Conservation (phyloP, 2,888 invertebrate species). For the Leptopilina drosophilae region DNA sequence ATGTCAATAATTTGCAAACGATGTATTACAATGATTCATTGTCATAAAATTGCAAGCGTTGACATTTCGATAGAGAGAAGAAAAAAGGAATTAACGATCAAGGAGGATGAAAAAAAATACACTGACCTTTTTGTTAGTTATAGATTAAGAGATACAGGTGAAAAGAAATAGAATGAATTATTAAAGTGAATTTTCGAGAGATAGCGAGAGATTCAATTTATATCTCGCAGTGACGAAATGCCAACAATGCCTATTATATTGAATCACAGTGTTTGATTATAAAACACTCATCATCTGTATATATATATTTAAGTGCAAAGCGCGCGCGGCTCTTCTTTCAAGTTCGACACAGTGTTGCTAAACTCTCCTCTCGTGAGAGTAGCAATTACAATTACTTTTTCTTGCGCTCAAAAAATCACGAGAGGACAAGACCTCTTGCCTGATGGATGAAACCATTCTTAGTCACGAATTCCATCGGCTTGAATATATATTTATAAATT, state of each 20-base stretch:
- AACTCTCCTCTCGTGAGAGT: slow-evolving; percentile 8
- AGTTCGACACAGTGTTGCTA: slow-evolving; percentile 23
- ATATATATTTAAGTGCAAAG: background rate
- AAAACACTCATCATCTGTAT: slow-evolving; percentile 4
- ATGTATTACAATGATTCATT: too few relatives aligned
- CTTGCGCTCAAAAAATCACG: slow-evolving; percentile 12
- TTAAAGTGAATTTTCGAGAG: background rate
- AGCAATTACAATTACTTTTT: slow-evolving; percentile 40
- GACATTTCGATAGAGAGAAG: too few relatives aligned
- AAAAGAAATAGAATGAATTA: background rate
- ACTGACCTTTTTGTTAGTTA: too few relatives aligned
- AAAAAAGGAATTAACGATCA: too few relatives aligned
- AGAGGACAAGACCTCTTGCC: slow-evolving; percentile 13
- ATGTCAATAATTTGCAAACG: too few relatives aligned
- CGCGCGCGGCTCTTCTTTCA: slow-evolving; percentile 37
- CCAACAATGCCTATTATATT: slow-evolving; percentile 2
- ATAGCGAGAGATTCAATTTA: background rate
- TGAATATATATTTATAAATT: background rate
- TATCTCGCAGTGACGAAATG: background rate
- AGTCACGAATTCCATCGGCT: slow-evolving; percentile 11
- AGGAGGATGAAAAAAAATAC: too few relatives aligned
- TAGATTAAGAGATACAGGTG: too few relatives aligned
- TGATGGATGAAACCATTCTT: slow-evolving; percentile 15
- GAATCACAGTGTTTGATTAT: slow-evolving; percentile 2
- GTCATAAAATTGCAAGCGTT: too few relatives aligned